Conservation (phyloP, 2,888 invertebrate genomes). For the Geotrupes spiniger region DNA sequence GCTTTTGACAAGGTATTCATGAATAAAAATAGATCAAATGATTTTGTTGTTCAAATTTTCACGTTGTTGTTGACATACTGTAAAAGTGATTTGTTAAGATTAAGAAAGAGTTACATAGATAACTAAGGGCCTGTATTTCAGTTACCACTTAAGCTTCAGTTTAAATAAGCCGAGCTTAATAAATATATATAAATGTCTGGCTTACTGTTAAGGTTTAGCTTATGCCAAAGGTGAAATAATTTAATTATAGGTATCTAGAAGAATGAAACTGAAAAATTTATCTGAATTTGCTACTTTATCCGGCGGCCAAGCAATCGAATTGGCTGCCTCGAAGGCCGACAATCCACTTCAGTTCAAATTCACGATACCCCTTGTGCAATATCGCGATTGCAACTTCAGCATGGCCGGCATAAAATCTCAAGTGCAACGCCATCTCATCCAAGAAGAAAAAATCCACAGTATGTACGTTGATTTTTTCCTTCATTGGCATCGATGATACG, state of each 20-base stretch:
- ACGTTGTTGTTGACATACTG: too few species aligned
- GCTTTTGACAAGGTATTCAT: slow-evolving; percentile 93
- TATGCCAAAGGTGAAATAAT: too few species aligned
- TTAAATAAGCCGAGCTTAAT: too few species aligned
- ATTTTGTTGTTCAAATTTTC: too few species aligned
- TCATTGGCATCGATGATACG: background rate
- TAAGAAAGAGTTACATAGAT: too few species aligned
- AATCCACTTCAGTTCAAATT: slow-evolving; percentile 66
- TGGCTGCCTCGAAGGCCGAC: slow-evolving; percentile 67
- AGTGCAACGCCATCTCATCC: slow-evolving; percentile 42
- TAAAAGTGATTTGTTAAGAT: too few species aligned
- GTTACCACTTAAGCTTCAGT: too few species aligned
- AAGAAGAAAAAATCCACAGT: slow-evolving; percentile 28
- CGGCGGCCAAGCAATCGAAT: slow-evolving; percentile 86
- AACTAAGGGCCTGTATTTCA: too few species aligned
- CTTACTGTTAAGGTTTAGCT: too few species aligned
- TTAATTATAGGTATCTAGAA: slow-evolving; percentile 69
- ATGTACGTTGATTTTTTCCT: slow-evolving; percentile 11
- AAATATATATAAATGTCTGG: too few species aligned
- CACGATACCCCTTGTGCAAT: slow-evolving; percentile 60
- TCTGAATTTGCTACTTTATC: slow-evolving; percentile 68
- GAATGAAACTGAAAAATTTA: slow-evolving; percentile 77
- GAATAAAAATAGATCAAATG: too few species aligned
- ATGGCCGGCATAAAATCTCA: slow-evolving; percentile 78
- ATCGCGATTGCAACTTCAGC: slow-evolving; percentile 86